Percentiles rank a stretch among this genome's conserved stretches.
Conservation (phyloP, 1,140 invertebrate species). For the Zaprionus tsacasi region DNA sequence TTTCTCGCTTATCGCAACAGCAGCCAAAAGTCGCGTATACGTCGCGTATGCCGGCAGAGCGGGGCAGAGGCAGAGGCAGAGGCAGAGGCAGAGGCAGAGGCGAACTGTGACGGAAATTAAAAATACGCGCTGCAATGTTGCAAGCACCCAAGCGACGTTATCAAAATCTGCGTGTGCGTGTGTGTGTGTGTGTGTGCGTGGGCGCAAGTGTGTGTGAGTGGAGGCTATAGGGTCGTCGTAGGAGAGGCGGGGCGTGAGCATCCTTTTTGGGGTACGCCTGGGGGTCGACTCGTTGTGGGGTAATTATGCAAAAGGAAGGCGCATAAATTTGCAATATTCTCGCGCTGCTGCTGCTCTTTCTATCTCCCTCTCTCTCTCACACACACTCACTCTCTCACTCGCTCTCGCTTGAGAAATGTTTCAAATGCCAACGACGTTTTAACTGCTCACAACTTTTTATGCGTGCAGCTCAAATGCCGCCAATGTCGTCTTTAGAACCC, state of each 20-base stretch:
- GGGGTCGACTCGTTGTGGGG: constrained; percentile 65
- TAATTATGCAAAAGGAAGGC: constrained; percentile 82
- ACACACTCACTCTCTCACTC: constrained; percentile 33
- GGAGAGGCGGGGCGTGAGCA: not conserved
- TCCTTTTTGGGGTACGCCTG: constrained; percentile 26
- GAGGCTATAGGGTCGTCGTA: not conserved
- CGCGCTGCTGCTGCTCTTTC: constrained; percentile 56
- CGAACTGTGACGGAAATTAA: constrained; percentile 76
- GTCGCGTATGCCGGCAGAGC: constrained; percentile 34
- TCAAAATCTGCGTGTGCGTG: constrained; percentile 78
- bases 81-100: constrained; percentile 36
- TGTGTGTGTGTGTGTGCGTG: constrained; percentile 41
- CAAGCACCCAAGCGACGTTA: constrained; percentile 77
- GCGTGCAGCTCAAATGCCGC: constrained; percentile 48
- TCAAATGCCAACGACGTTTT: constrained; percentile 81
- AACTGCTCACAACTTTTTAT: constrained; percentile 76
- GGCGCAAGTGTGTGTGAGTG: not conserved
- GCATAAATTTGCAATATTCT: constrained; percentile 83
- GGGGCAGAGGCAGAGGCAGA: constrained; percentile 11
- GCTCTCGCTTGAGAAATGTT: constrained; percentile 46
- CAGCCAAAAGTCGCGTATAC: constrained; percentile 57
- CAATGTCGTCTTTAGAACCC: constrained; percentile 35
- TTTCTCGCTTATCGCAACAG: constrained; percentile 73
- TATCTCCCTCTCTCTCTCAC: not conserved
- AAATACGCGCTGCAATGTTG: constrained; percentile 82